Percentiles rank a stretch among this genome's conserved stretches.
These are phyloP conservation scores for Poecilobothrus nobilitatus DNA, from an alignment of 2,888 invertebrate genomes.

Conservation along the genomic window DNA sequence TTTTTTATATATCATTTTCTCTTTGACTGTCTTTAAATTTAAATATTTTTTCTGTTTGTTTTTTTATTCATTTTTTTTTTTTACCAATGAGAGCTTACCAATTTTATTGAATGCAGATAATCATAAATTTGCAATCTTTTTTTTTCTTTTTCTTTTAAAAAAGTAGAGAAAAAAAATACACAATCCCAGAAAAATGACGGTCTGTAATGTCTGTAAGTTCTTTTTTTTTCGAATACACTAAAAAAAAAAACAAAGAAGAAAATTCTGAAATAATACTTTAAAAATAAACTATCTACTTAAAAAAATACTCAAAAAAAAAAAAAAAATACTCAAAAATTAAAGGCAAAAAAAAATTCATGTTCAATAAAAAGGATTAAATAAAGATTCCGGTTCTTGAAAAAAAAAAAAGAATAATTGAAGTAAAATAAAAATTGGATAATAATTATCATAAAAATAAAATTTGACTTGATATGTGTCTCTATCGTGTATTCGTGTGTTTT, in stretches of 20 bases:
- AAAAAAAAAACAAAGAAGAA: neutral
- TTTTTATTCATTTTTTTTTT: neutral
- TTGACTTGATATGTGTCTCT: neutral
- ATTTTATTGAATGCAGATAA: slow-evolving; percentile 8
- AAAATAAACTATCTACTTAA: too few species aligned
- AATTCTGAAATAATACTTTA: too few species aligned
- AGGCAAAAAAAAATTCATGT: neutral
- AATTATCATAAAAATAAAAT: neutral
- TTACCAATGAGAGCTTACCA: neutral
- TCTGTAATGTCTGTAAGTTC: neutral
- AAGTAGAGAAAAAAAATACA: neutral
- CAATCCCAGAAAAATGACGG: neutral
- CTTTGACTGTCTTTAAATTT: neutral
- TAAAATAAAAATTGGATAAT: neutral
- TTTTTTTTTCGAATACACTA: neutral
- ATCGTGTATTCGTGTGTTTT: neutral
- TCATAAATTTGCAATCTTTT: neutral
- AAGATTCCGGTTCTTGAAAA: neutral
- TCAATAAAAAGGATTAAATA: slow-evolving; percentile 4
- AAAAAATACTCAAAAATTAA: neutral
- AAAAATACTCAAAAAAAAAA: neutral
- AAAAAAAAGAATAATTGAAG: neutral
- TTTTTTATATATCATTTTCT: neutral
- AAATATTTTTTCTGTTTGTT: neutral
- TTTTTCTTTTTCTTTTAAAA: neutral